Base-by-base conservation (phyloP, 2,888 invertebrate species). In the Eristalinus aeneus region DNA sequence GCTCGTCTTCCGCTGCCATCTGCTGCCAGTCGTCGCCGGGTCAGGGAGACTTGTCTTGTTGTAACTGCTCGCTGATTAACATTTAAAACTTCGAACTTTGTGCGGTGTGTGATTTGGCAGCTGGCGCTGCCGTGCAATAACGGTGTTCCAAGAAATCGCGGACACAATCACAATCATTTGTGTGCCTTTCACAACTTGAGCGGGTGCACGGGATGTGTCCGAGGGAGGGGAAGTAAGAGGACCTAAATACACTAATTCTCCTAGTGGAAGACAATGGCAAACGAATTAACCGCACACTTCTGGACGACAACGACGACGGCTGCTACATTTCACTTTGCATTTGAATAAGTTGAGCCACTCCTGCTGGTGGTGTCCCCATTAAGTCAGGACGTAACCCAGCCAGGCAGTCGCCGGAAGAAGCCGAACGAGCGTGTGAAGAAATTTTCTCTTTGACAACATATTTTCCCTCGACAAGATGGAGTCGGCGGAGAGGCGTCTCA, bases 231-330 rank as follows among this genome's bases (percentile, higher is more conserved):
- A 16, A 16, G 61, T 34, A 20, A 11, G 20, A 20, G 4, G 2
- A 32, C n/a, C 20, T 20, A 67, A 75, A 56, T 63, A 36, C 22
- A 82, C 54, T 71, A 76, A 76, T 82, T 67, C 76, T 16, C 4
- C 23, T 76, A 9, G 27, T 61, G 39, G 11, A 65, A 71, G 69
- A 81, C 75, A 81, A 81, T 71, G 60, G 56, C 11, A 54, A 23
- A 27, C 67, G 68, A 69, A 74, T 60, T 69, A 58, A 54, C 31
- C 71, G 75, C 61, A 76, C 65, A 67, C 65, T 71, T 53, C 31
- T 65, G 31, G 58, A 23, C 23, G 12, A n/a, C 58, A 8, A 23
- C 68, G 58, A 58, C 23, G 12, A n/a, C 58, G 10, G 36, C 56
- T 20, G 46, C 20, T 27, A 39, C 36, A 65, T 64, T 58, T 74